Evolutionary conservation across 1,140 invertebrate species (phyloP).

Genomic region (Heliconius congener): DNA sequence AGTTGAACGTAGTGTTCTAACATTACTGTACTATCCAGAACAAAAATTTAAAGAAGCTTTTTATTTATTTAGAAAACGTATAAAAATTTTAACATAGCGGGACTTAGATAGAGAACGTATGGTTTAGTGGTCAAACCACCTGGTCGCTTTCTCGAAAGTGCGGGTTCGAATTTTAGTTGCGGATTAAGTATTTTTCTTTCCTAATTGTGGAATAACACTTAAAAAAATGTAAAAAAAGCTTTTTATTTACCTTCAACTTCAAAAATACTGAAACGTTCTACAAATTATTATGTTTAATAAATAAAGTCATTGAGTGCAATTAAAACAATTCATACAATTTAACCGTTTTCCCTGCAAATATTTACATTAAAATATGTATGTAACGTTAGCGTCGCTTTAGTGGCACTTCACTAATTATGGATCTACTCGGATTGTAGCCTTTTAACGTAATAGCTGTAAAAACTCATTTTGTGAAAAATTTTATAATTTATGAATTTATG

Average conservation of each 20-base stretch:
- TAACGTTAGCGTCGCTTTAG: neutral
- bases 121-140: no score
- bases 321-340: conserved; percentile 1
- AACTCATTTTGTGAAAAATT: neutral
- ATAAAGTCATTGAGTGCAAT: neutral
- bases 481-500: neutral
- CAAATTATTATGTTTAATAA: neutral
- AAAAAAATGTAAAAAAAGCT: no score
- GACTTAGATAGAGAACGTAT: no score
- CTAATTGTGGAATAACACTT: no score
- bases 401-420: neutral
- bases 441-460: neutral
- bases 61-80: no score
- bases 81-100: no score
- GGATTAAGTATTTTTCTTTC: no score
- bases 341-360: neutral
- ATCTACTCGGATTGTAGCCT: neutral
- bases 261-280: no score
- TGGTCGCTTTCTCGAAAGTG: no score
- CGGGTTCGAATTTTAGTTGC: no score
- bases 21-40: neutral
- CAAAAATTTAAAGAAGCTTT: neutral
- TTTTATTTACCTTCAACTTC: no score
- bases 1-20: no score
- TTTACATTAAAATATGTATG: neutral